Conservation (phyloP, 2,113 vertebrate species). For the Hemiscyllium ocellatum region DNA sequence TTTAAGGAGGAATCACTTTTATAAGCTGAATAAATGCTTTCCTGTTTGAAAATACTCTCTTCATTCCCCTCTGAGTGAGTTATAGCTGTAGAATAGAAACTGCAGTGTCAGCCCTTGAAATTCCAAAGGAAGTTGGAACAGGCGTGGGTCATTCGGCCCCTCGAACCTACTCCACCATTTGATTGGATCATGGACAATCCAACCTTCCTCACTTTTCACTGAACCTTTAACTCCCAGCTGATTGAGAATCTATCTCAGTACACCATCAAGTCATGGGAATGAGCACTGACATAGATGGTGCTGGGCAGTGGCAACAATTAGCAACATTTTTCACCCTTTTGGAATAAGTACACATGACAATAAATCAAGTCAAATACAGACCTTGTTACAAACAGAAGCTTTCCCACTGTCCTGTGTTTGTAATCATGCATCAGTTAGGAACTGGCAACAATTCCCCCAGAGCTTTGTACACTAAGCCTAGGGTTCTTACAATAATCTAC, state of each 20-base stretch:
- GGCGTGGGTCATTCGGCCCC: too few species aligned
- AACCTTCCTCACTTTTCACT: too few species aligned
- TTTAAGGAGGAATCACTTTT: background rate
- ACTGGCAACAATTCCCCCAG: background rate
- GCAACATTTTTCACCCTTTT: too few species aligned
- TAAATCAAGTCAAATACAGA: background rate
- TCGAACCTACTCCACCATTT: too few species aligned
- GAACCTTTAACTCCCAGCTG: too few species aligned
- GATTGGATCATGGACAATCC: too few species aligned
- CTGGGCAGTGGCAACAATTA: too few species aligned
- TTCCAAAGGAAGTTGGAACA: background rate
- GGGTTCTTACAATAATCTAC: background rate
- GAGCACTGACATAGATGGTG: background rate
- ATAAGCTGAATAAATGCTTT: background rate
- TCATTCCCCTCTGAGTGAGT: background rate
- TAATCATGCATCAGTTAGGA: background rate
- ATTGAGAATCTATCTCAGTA: too few species aligned
- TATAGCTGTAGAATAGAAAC: background rate
- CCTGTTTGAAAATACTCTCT: background rate
- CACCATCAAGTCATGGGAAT: background rate
- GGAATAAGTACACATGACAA: too few species aligned
- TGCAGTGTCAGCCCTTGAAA: background rate
- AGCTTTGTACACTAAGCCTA: background rate
- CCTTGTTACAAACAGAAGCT: background rate
- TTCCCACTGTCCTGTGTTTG: background rate